Base-by-base conservation (phyloP, 2,113 vertebrate species). In the Pseudopodoces humilis region DNA sequence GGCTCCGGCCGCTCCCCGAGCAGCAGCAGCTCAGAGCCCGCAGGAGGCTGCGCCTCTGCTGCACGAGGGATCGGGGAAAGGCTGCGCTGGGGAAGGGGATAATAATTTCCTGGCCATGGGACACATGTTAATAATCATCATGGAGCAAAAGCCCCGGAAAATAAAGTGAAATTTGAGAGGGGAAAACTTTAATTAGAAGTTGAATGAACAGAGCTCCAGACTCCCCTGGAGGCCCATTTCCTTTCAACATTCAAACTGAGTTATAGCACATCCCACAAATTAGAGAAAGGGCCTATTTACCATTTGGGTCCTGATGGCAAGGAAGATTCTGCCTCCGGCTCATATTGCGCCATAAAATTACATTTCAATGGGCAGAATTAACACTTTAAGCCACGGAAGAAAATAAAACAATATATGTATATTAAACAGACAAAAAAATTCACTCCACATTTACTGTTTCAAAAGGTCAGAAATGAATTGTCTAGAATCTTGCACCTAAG, bases 181-280 rank as follows among this genome's bases (percentile, higher is more conserved):
- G 96, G 94, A 97, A 96, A 95, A 96, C 94, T 97, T 96, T 95
- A 96, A 97, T 97, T 97, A 96, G 95, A 96, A 97, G 92, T 96
- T 85, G 93, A 95, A 92, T 83, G 95, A 95, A 90, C 93, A 92
- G 93, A 94, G 96, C 86, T 90, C 90, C 90, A 96, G 95, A 90
- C 94, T 92, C 83, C 93, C 93, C 93, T 94, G 84, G 96, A 96
- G 96, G 94, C 95, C 93, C 95, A 93, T 96, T 97, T 96, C 94
- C 95, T 97, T 95, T 96, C 96, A 96, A 90, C 95, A 92, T 96
- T 93, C 84, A 95, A 96, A 96, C 94, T 95, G 93, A 97, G 93
- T 97, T 97, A 97, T 77, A 86, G 95, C 95, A 95, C 95, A 94
- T 95, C 96, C 93, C 96, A 86, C 85, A 91, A 95, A 95, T 87